Conservation (phyloP, 2,888 invertebrate genomes). For the Eilema caniola region DNA sequence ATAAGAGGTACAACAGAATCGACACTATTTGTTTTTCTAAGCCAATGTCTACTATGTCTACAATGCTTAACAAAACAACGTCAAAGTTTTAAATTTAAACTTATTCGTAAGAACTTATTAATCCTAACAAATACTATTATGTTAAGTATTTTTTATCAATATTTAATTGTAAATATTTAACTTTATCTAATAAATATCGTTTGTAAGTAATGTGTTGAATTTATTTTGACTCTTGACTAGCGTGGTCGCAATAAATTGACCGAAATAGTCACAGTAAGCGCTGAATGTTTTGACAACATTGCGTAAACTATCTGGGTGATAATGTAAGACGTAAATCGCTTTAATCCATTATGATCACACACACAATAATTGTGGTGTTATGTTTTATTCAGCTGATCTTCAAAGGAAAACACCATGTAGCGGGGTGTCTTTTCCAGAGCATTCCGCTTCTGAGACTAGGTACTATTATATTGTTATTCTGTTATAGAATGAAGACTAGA, state of each 20-base stretch:
- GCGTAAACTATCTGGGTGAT: not conserved
- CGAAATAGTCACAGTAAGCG: not conserved
- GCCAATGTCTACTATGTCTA: slow-evolving; percentile 46
- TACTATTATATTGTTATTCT: no score
- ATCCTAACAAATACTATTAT: slow-evolving; percentile 55
- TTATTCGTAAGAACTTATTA: slow-evolving; percentile 48
- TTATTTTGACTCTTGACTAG: slow-evolving; percentile 19
- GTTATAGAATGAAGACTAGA: no score
- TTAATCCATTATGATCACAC: not conserved
- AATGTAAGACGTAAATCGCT: no score
- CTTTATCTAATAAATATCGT: slow-evolving; percentile 68
- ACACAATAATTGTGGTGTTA: not conserved
- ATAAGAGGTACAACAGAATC: not conserved
- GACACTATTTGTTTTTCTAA: slow-evolving; percentile 41
- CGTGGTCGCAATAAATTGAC: slow-evolving; percentile 8
- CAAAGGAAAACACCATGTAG: not conserved
- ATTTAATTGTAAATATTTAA: slow-evolving; percentile 71
- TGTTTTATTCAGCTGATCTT: not conserved
- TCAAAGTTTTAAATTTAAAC: slow-evolving; percentile 54
- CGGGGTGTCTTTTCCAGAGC: not conserved
- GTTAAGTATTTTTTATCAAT: slow-evolving; percentile 65
- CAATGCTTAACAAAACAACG: slow-evolving; percentile 50
- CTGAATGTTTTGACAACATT: slow-evolving; percentile 14
- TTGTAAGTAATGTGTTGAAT: slow-evolving; percentile 57
- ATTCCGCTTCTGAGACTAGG: no score